These are phyloP conservation scores for Xerus inauris DNA, from an alignment of 2,113 vertebrate genomes.

Conservation along the genomic window DNA sequence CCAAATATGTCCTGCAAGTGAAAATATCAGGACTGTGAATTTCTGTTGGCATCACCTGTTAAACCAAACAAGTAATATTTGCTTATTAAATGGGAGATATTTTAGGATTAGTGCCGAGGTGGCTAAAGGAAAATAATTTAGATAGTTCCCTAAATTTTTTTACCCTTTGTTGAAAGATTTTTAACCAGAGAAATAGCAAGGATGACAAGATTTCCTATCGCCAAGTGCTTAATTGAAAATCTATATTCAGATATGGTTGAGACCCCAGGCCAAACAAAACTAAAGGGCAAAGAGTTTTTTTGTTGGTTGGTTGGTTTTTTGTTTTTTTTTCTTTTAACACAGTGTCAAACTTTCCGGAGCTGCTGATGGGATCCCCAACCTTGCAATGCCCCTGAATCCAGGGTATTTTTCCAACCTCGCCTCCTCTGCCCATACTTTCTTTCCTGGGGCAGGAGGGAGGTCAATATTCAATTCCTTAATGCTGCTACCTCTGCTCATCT, in stretches of 20 bases:
- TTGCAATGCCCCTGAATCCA: neutral
- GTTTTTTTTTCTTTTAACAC: neutral
- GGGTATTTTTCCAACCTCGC: conserved; percentile 9
- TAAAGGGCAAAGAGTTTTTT: neutral
- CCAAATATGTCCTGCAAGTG: too few relatives aligned
- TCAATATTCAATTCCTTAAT: conserved; percentile 34
- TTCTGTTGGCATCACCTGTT: neutral
- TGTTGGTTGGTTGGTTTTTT: too few relatives aligned
- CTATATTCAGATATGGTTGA: neutral
- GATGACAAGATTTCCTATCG: neutral
- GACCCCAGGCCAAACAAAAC: neutral
- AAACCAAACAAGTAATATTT: neutral
- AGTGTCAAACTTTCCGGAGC: conserved; percentile 41
- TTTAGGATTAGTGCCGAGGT: neutral
- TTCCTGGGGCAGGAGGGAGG: neutral
- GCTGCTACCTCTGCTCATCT: conserved; percentile 62
- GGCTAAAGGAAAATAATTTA: neutral
- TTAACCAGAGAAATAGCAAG: conserved; percentile 1
- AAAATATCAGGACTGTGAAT: neutral
- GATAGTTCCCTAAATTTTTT: conserved; percentile 11
- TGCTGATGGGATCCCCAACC: neutral
- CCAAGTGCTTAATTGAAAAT: conserved; percentile 28
- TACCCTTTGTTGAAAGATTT: neutral
- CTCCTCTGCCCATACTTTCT: neutral
- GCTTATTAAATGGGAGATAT: neutral